A percentile compares a stretch with the other conserved stretches of the same genome.
These are phyloP conservation scores for Tenthredo mesomela DNA, from an alignment of 2,888 invertebrate genomes.

Conservation along the genomic window DNA sequence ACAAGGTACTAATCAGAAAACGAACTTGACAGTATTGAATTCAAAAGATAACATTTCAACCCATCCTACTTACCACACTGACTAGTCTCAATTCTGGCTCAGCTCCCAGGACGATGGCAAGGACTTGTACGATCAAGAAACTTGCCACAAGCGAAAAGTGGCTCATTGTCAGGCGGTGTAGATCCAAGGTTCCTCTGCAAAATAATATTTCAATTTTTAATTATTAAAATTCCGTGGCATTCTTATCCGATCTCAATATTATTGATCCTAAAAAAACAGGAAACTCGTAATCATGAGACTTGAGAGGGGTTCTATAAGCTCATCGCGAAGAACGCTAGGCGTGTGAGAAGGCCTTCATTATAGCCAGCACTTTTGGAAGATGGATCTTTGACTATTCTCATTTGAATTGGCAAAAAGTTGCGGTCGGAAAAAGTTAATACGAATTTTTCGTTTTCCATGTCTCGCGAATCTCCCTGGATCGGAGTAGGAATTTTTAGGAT, in stretches of 20 bases:
- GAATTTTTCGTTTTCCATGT: background rate
- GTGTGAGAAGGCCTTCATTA: no score
- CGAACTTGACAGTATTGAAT: background rate
- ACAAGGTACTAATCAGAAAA: background rate
- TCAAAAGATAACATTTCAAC: background rate
- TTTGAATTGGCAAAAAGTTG: no score
- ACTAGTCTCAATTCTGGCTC: slow-evolving; percentile 60
- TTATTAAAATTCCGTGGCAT: background rate
- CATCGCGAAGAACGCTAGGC: no score
- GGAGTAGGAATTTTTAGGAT: no score
- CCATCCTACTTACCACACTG: slow-evolving; percentile 63
- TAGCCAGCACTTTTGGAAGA: no score
- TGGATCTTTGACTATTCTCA: no score
- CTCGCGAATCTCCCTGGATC: background rate
- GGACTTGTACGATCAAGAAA: background rate
- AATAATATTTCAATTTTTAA: background rate
- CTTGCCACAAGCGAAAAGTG: background rate
- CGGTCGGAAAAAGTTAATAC: background rate
- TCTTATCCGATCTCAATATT: background rate
- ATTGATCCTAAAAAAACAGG: background rate
- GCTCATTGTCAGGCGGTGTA: background rate
- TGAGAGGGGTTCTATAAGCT: background rate
- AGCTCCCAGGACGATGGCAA: background rate
- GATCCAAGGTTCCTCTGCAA: background rate
- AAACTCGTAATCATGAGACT: no score